These are phyloP conservation scores for Exaiptasia diaphana DNA, from an alignment of 64 coral and sea anemone genomes.

Conservation along the genomic window DNA sequence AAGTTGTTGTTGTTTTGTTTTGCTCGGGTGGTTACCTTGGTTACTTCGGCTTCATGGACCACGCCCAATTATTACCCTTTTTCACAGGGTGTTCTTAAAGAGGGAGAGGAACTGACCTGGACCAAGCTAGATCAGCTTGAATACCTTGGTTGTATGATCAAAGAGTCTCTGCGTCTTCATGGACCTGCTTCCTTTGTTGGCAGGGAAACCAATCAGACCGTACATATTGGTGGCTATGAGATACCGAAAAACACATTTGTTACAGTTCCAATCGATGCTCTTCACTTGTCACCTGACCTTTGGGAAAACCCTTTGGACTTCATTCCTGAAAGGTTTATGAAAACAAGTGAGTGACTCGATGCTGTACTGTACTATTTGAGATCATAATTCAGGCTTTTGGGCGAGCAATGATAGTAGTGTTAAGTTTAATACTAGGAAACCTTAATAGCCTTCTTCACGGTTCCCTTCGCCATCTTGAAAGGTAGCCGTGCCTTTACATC, in stretches of 20 bases:
- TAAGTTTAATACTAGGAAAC: too few species aligned
- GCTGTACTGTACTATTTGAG: too few species aligned
- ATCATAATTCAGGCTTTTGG: too few species aligned
- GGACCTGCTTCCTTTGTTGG: constrained; percentile 4
- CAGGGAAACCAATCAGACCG: constrained; percentile 4
- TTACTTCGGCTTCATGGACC: too few species aligned
- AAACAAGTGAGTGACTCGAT: constrained; percentile 29
- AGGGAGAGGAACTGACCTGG: constrained; percentile 23
- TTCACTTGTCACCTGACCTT: constrained; percentile 39
- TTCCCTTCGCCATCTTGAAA: too few species aligned
- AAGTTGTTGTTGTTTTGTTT: too few species aligned
- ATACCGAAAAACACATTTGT: constrained; percentile 37
- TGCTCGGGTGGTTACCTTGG: too few species aligned
- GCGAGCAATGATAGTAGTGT: too few species aligned
- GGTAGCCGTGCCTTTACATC: too few species aligned
- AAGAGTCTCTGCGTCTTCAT: constrained; percentile 69
- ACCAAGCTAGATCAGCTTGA: constrained; percentile 15
- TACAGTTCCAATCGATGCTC: background rate
- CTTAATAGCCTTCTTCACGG: too few species aligned
- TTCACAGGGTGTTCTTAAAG: background rate
- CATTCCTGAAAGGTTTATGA: constrained; percentile 56
- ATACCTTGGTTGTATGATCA: constrained; percentile 58
- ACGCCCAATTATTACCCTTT: too few species aligned
- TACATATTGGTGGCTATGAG: constrained; percentile 43
- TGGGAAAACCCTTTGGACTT: constrained; percentile 63